Conservation (phyloP, 2,113 vertebrate species). For the Ginglymostoma cirratum region DNA sequence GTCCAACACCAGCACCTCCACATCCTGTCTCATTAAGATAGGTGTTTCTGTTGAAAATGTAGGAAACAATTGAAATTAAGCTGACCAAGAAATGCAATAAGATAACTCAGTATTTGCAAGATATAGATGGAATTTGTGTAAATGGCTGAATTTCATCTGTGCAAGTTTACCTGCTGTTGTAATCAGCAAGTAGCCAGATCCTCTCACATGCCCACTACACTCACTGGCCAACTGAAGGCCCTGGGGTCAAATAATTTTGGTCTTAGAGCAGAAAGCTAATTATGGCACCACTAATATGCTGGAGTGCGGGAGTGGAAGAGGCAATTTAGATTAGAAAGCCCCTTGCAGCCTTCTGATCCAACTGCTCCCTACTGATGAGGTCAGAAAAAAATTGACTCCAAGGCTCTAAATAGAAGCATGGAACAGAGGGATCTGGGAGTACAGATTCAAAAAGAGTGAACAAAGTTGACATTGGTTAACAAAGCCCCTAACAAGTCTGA, state of each 20-base stretch:
- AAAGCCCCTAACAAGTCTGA: background rate
- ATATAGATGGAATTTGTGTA: background rate
- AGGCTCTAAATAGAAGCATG: too few relatives aligned
- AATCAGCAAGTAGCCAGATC: background rate
- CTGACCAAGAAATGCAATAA: background rate
- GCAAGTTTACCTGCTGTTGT: background rate
- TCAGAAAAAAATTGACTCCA: too few relatives aligned
- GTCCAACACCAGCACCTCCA: too few relatives aligned
- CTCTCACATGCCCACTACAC: too few relatives aligned
- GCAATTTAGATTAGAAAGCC: too few relatives aligned
- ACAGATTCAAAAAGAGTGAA: background rate
- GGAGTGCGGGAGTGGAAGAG: background rate
- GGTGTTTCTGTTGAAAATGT: background rate
- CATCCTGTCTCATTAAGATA: background rate
- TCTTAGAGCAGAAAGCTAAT: background rate
- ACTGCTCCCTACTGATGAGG: too few relatives aligned
- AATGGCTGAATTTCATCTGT: background rate
- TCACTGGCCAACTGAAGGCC: background rate
- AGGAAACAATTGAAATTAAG: background rate
- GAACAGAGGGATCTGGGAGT: background rate
- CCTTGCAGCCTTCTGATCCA: too few relatives aligned
- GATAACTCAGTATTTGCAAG: background rate
- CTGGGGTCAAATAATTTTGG: background rate
- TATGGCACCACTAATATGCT: background rate
- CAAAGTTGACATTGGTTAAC: background rate